phyloP scores from a whole-genome alignment of 2,797 vertebrate species.

The Anolis apletophallus region DNA sequence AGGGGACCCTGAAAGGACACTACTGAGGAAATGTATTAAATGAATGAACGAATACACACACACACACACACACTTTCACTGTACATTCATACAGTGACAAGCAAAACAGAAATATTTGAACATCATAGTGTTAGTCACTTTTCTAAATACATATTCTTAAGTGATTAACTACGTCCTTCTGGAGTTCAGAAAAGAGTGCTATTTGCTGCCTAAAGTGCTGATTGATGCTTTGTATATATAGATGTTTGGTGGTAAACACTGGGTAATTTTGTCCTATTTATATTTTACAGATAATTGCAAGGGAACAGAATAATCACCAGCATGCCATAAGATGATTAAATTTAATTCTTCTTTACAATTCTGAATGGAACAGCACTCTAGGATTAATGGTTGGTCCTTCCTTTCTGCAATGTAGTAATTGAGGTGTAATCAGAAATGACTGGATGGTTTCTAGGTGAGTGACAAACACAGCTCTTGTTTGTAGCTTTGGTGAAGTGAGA shows the following conservation, averaged over 20 bases:
- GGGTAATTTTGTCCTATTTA: constrained; percentile 42
- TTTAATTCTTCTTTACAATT: constrained; percentile 18
- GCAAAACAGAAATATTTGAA: no score
- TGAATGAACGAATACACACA: no score
- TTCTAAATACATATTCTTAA: no score
- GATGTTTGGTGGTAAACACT: constrained; percentile 34
- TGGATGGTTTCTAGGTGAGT: background rate
- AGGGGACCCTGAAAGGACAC: constrained; percentile 15
- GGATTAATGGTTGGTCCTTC: constrained; percentile 43
- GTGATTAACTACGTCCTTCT: no score
- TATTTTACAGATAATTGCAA: constrained; percentile 38
- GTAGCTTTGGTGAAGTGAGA: constrained; percentile 34
- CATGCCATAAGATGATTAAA: constrained; percentile 29
- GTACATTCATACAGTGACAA: no score
- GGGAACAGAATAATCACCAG: constrained; percentile 43
- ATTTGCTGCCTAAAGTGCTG: no score
- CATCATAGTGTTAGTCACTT: no score
- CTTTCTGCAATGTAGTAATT: constrained; percentile 41
- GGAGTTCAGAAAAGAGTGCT: no score
- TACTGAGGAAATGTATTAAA: background rate
- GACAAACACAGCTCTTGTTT: constrained; percentile 15
- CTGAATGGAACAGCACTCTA: constrained; percentile 30
- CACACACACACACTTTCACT: constrained; percentile 1
- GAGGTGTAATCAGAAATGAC: constrained; percentile 46
- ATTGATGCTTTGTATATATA: no score